Base-by-base conservation (phyloP, 2,888 invertebrate genomes). In the Hedychridium roseum region DNA sequence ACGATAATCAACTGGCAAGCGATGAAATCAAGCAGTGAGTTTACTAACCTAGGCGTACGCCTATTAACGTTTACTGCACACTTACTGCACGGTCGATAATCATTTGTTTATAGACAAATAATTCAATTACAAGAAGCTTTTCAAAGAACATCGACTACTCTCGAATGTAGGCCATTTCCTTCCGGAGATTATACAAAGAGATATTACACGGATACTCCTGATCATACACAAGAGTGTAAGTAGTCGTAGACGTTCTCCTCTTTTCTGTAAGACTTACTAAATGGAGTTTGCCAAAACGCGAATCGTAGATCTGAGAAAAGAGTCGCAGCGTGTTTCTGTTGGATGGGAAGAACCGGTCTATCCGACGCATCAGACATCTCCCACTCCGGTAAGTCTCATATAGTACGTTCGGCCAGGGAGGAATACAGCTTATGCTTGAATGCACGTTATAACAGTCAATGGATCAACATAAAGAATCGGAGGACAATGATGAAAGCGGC, bases 261-360 rank as follows among this genome's bases (percentile, higher is more conserved):
- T n/a, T n/a, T n/a, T n/a, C n/a, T n/a, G n/a, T n/a, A n/a, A n/a
- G n/a, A n/a, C n/a, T n/a, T n/a, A n/a, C n/a, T n/a, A n/a, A n/a
- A n/a, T n/a, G n/a, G n/a, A n/a, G n/a, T n/a, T n/a, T n/a, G n/a
- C n/a, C n/a, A n/a, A n/a, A n/a, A n/a, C n/a, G n/a, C n/a, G n/a
- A n/a, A 9, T 46, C 5, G 15, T 16, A 76, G 76, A 60, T 48
- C 49, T 63, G 27, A 62, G 66, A 14, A 78, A 78, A 54, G 79
- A 80, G 44, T 81, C 82, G 2, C 88, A 90, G 64, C 83, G 86
- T 0, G 87, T 87, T 71, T 87, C 86, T 0, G 85, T 90, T 1
- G 88, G 86, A 0, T 90, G 90, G 90, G 88, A 88, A 65, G 89
- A 88, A 9, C n/a, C n/a, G n/a, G n/a, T n/a, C n/a, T n/a, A 64